phyloP scores from a whole-genome alignment of 2,888 invertebrate species.

The Coenonympha glycerion region DNA sequence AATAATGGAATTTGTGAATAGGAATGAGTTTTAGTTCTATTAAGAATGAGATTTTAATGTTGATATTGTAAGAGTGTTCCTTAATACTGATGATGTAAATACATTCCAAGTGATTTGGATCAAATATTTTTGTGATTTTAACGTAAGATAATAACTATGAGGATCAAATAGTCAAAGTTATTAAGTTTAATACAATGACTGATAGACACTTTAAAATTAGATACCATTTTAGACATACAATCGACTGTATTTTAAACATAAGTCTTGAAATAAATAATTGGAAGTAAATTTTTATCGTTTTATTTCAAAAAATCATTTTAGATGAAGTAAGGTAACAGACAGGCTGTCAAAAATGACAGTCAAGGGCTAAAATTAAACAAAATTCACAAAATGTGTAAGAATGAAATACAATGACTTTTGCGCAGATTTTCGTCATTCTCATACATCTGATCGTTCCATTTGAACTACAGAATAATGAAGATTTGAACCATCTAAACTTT shows the following conservation, averaged over 20 bases:
- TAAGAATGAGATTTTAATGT: background rate
- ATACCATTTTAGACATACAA: constrained; percentile 17
- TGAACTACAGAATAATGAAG: too few relatives aligned
- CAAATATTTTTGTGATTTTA: constrained; percentile 24
- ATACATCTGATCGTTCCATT: too few relatives aligned
- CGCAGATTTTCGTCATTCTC: too few relatives aligned
- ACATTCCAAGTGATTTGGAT: constrained; percentile 21
- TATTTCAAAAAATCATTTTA: background rate
- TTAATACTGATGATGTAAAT: constrained; percentile 7
- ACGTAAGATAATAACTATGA: constrained; percentile 12
- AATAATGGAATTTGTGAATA: background rate
- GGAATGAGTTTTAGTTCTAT: constrained; percentile 1
- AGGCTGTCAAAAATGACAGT: too few relatives aligned
- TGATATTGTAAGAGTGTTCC: constrained; percentile 17
- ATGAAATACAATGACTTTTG: too few relatives aligned
- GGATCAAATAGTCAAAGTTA: constrained; percentile 9
- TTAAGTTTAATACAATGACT: constrained; percentile 43
- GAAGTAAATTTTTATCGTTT: background rate
- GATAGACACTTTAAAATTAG: constrained; percentile 50
- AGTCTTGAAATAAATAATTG: constrained; percentile 13
- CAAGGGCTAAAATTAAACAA: too few relatives aligned
- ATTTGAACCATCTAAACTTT: too few relatives aligned
- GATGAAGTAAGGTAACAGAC: too few relatives aligned
- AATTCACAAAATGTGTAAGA: too few relatives aligned
- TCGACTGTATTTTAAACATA: constrained; percentile 32